phyloP scores from a whole-genome alignment of 2,113 vertebrate genomes.

The Alethe diademata region DNA sequence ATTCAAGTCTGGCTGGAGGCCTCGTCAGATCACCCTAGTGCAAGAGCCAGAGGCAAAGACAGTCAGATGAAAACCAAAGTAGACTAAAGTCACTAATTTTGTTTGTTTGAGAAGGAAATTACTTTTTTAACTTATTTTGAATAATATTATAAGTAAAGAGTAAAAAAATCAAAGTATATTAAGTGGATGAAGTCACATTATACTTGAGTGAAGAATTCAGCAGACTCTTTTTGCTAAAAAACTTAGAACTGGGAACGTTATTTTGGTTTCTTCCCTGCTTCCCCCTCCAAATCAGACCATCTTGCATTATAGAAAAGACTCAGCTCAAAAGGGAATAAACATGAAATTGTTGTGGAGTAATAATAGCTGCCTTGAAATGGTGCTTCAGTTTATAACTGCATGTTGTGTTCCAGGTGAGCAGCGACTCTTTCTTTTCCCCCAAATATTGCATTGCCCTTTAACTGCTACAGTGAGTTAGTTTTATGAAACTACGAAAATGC shows the following conservation, averaged over 20 bases:
- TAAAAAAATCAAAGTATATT: neutral
- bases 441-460: neutral
- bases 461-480: neutral
- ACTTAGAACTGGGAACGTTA: neutral
- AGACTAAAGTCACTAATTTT: neutral
- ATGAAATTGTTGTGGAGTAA: accelerated
- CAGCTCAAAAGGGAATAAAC: neutral
- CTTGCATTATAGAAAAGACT: neutral
- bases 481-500: neutral
- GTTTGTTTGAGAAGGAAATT: neutral
- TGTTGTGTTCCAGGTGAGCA: neutral
- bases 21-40: neutral
- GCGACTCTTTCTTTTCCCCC: too few relatives aligned
- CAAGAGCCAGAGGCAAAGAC: neutral
- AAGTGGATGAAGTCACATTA: neutral
- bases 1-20: neutral
- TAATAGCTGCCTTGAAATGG: neutral
- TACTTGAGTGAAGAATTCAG: neutral
- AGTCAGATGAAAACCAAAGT: neutral
- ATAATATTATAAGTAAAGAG: neutral
- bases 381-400: neutral
- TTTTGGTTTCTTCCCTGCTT: neutral
- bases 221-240: neutral
- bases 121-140: neutral
- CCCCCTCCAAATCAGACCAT: neutral